A percentile compares a stretch with the other conserved stretches of the same genome.
phyloP scores from a whole-genome alignment of 2,797 vertebrate species.

The Acanthiza pusilla region DNA sequence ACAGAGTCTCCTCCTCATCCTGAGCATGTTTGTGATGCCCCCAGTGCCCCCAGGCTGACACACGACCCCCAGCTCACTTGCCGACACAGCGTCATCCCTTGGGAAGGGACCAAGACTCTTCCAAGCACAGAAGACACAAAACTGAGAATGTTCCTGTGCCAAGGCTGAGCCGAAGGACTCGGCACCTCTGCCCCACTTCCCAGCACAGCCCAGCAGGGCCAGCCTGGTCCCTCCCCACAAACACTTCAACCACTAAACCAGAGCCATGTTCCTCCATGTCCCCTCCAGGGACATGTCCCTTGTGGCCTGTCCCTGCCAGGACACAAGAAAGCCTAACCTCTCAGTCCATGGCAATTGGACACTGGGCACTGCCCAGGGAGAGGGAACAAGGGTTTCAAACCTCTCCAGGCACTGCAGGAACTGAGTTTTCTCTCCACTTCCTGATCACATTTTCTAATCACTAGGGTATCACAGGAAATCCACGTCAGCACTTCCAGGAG shows the following conservation, averaged over 20 bases:
- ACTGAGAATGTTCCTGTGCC: accelerated
- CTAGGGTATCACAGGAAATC: neutral
- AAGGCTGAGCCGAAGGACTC: neutral
- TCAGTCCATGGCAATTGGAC: accelerated
- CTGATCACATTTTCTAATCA: neutral
- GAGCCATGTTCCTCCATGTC: accelerated
- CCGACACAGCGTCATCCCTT: accelerated
- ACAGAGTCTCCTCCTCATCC: neutral
- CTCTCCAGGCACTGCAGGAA: neutral
- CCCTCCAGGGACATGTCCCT: too few species aligned
- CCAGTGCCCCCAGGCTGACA: neutral
- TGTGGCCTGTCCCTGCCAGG: neutral
- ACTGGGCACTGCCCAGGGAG: neutral
- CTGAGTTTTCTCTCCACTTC: neutral
- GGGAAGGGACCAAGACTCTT: neutral
- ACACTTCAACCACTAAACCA: neutral
- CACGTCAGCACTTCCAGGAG: neutral
- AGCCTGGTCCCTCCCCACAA: neutral
- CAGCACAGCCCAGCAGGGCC: neutral
- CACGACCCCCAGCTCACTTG: neutral
- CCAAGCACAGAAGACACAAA: neutral
- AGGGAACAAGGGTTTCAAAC: neutral
- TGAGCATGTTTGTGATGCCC: accelerated
- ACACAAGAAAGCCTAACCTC: neutral
- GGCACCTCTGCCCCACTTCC: neutral